phyloP scores from a whole-genome alignment of 64 coral and sea anemone species.

The Stylophora pistillata region DNA sequence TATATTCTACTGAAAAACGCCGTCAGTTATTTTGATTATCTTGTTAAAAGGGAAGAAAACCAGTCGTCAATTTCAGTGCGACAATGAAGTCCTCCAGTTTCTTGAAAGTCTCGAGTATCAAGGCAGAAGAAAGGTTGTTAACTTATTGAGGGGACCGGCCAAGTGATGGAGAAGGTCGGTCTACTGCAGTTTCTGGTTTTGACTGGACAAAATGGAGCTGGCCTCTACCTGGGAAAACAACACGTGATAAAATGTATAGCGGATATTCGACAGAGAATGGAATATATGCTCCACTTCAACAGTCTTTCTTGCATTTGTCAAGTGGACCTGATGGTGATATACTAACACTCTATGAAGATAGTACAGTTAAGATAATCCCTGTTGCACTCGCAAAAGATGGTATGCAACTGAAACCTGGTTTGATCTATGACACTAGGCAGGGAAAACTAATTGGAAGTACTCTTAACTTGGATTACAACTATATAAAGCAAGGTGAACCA shows the following conservation, averaged over 20 bases:
- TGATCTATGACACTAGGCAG: conserved; percentile 75
- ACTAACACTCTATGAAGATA: conserved; percentile 72
- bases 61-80: conserved; percentile 66
- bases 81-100: conserved; percentile 68
- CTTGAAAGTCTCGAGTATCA: conserved; percentile 62
- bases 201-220: conserved; percentile 76
- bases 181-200: conserved; percentile 57
- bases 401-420: conserved; percentile 77
- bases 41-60: conserved; percentile 54
- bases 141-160: conserved; percentile 59
- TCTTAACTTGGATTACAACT: conserved; percentile 63
- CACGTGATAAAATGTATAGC: conserved; percentile 60
- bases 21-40: conserved; percentile 50
- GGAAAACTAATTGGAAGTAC: conserved; percentile 72
- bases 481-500: conserved; percentile 48
- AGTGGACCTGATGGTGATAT: conserved; percentile 53
- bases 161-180: conserved; percentile 60
- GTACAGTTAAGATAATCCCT: conserved; percentile 61
- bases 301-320: conserved; percentile 66
- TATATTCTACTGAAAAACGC: conserved; percentile 55
- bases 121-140: conserved; percentile 51
- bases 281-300: conserved; percentile 21
- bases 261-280: conserved; percentile 73
- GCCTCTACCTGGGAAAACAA: conserved; percentile 69
- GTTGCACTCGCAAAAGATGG: conserved; percentile 71